Conservation (phyloP, 2,888 invertebrate genomes). For the Cremastinae sp. region DNA sequence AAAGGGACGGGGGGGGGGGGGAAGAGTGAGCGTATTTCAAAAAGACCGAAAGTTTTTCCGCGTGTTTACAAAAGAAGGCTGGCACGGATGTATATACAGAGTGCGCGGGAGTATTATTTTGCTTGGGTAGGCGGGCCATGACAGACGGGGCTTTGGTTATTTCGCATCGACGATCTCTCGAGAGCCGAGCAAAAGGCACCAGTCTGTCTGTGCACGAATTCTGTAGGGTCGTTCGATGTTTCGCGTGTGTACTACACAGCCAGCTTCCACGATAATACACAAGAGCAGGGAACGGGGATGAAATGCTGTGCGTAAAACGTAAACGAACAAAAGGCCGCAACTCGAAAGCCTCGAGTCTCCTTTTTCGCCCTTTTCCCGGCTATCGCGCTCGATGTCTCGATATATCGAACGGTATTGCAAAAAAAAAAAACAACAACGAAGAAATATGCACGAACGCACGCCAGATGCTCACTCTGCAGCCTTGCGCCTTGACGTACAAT, state of each 20-base stretch:
- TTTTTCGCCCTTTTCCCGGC: slow-evolving; percentile 12
- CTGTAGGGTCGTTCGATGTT: slow-evolving; percentile 35
- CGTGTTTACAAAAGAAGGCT: slow-evolving; percentile 19
- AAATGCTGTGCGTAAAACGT: slow-evolving; percentile 4
- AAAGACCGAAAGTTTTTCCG: slow-evolving; percentile 3
- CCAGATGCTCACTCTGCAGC: slow-evolving; percentile 74
- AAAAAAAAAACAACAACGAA: neutral
- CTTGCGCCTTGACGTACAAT: slow-evolving; percentile 74
- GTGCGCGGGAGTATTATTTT: slow-evolving; percentile 13
- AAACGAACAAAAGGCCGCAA: slow-evolving; percentile 13
- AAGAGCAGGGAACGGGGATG: slow-evolving; percentile 23
- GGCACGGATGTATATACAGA: slow-evolving; percentile 14
- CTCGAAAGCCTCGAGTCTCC: neutral
- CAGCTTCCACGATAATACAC: slow-evolving; percentile 1
- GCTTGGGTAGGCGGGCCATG: slow-evolving; percentile 12
- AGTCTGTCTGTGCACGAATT: slow-evolving; percentile 38
- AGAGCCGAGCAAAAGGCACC: slow-evolving; percentile 48
- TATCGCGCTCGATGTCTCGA: slow-evolving; percentile 3
- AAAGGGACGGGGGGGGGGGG: neutral
- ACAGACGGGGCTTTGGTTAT: slow-evolving; percentile 40
- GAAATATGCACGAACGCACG: slow-evolving; percentile 55
- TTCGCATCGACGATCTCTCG: slow-evolving; percentile 54
- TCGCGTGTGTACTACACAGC: slow-evolving; percentile 36
- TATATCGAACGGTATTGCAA: slow-evolving; percentile 6
- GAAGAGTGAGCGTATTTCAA: neutral